phyloP scores from a whole-genome alignment of 2,797 vertebrate species.

The Sebastes itinus region DNA sequence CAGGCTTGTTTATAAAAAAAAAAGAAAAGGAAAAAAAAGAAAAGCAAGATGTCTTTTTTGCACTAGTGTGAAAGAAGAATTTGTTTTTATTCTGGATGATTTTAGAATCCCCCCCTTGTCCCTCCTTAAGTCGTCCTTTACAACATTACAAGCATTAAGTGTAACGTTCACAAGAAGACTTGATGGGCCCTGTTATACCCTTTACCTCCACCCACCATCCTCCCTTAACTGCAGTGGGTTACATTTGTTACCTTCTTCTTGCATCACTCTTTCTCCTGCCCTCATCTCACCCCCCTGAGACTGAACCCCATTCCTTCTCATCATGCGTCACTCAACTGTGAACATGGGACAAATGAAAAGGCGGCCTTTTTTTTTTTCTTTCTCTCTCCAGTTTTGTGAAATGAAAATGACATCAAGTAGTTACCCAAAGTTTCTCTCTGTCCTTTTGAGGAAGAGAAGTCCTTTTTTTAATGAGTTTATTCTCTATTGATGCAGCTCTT shows the following conservation, averaged over 20 bases:
- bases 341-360: slow-evolving; percentile 65
- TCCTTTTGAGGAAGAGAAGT: slow-evolving; percentile 72
- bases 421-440: slow-evolving; percentile 77
- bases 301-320: slow-evolving; percentile 41
- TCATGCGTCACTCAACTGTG: slow-evolving; percentile 65
- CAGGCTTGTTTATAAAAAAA: slow-evolving; percentile 89
- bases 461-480: slow-evolving; percentile 64
- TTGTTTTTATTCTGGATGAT: slow-evolving; percentile 87
- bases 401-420: slow-evolving; percentile 66
- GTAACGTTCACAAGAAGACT: slow-evolving; percentile 67
- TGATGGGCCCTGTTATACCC: slow-evolving; percentile 28
- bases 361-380: slow-evolving; percentile 78
- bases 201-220: slow-evolving; percentile 21
- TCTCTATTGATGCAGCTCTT: slow-evolving; percentile 60
- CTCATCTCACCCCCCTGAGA: slow-evolving; percentile 36
- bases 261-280: slow-evolving; percentile 44
- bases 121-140: slow-evolving; percentile 87
- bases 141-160: slow-evolving; percentile 93
- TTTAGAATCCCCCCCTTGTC: slow-evolving; percentile 86
- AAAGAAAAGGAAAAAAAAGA: slow-evolving; percentile 46
- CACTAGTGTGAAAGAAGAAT: slow-evolving; percentile 99
- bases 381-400: slow-evolving; percentile 71
- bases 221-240: slow-evolving; percentile 47
- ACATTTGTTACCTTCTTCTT: slow-evolving; percentile 60
- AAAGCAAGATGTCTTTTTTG: slow-evolving; percentile 98